phyloP scores from a whole-genome alignment of 2,113 vertebrate species.

The Puffinus mauretanicus region DNA sequence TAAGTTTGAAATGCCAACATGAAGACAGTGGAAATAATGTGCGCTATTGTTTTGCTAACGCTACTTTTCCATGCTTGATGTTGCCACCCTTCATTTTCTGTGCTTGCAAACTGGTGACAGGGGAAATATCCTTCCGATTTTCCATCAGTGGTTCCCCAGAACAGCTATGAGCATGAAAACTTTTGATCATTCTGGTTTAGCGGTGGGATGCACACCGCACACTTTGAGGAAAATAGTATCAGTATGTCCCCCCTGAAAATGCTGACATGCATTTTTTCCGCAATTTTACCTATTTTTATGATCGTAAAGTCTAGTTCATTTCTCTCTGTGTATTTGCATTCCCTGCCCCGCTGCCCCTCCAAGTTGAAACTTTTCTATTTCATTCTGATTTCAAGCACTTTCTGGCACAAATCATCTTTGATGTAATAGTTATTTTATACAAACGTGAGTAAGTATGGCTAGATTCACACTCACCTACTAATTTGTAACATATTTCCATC shows the following conservation, averaged over 20 bases:
- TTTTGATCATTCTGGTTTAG: not conserved
- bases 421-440: not conserved
- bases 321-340: not conserved
- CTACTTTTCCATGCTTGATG: not conserved
- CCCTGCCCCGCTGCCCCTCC: not conserved
- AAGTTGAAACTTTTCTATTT: not conserved
- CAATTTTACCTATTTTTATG: not conserved
- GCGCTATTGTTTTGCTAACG: not conserved
- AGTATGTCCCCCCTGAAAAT: not conserved
- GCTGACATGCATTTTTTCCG: not conserved
- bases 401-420: not conserved
- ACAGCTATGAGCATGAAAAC: not conserved
- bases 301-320: not conserved
- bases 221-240: not conserved
- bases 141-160: not conserved
- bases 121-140: not conserved
- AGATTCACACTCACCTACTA: not conserved
- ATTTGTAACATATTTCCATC: not conserved
- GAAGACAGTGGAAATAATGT: not conserved
- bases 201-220: rapidly evolving
- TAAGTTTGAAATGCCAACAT: not conserved
- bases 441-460: not conserved
- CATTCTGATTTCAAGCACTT: not conserved
- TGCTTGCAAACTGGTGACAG: not conserved
- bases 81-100: not conserved